Conservation (phyloP, 2,113 vertebrate genomes). For the Syrrhaptes paradoxus region DNA sequence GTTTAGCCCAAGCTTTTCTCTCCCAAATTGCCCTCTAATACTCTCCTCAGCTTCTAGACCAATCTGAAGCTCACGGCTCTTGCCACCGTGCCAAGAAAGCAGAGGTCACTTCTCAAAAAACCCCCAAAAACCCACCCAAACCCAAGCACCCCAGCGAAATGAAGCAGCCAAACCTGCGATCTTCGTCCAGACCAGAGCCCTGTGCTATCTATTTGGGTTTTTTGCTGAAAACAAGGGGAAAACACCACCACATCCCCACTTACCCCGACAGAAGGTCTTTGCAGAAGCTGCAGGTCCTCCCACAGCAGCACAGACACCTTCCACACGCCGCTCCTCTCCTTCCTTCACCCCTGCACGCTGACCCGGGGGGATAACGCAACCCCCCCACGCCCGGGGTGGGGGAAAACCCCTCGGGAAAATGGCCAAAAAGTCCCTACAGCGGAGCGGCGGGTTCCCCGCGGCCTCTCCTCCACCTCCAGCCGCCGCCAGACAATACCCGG, state of each 20-base stretch:
- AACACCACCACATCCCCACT: neutral
- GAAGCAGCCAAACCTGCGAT: neutral
- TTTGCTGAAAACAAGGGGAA: neutral
- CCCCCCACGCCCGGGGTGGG: fast-evolving
- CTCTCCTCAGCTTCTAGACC: neutral
- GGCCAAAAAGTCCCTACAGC: neutral
- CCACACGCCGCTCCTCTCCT: neutral
- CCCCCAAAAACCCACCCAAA: too few relatives aligned
- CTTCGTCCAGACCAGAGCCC: neutral
- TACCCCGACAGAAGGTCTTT: neutral
- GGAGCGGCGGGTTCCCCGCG: neutral
- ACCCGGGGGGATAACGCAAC: neutral
- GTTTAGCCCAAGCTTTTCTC: neutral
- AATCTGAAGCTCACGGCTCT: neutral
- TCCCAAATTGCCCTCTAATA: neutral
- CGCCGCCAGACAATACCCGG: neutral
- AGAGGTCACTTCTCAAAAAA: neutral
- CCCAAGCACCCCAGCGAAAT: neutral
- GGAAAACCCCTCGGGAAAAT: neutral
- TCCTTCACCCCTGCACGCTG: neutral
- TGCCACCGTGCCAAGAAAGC: conserved; percentile 15
- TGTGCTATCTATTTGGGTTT: too few relatives aligned
- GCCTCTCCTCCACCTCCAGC: neutral
- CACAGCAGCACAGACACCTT: neutral
- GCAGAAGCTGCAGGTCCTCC: neutral